Evolutionary conservation across 2,113 vertebrate genomes (phyloP).

Genomic region (Murina feae): DNA sequence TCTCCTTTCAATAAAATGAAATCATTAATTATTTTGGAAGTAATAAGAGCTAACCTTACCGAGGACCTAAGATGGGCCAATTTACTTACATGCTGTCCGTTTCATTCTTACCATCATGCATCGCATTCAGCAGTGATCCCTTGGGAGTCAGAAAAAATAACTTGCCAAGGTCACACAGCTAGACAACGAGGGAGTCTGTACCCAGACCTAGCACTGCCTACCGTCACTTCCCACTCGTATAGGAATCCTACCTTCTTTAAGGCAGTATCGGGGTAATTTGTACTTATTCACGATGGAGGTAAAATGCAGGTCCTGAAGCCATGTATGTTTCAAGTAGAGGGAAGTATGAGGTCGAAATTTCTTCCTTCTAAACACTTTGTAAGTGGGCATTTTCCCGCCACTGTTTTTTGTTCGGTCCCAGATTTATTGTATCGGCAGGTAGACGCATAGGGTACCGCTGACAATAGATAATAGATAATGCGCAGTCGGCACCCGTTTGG

Average conservation of each 20-base stretch:
- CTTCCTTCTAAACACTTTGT: neutral
- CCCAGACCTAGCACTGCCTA: neutral
- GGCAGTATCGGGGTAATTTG: neutral
- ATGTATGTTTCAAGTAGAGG: neutral
- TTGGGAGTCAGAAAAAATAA: neutral
- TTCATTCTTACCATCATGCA: neutral
- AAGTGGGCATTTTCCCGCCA: too few relatives aligned
- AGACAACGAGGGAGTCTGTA: neutral
- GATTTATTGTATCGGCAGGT: too few relatives aligned
- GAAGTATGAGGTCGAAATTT: neutral
- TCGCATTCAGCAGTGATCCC: neutral
- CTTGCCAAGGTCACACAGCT: neutral
- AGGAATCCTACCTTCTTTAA: neutral
- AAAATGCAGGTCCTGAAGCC: neutral
- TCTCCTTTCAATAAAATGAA: neutral
- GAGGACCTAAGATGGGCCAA: neutral
- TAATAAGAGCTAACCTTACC: neutral
- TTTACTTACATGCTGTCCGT: neutral
- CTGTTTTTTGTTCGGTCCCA: too few relatives aligned
- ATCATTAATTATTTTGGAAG: slow-evolving; percentile 27
- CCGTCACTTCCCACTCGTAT: neutral
- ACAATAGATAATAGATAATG: too few relatives aligned
- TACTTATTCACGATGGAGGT: neutral
- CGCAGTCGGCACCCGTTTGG: too few relatives aligned
- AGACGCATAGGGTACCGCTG: too few relatives aligned